Evolutionary conservation across 2,113 vertebrate genomes (phyloP).

Genomic region (Malurus melanocephalus): DNA sequence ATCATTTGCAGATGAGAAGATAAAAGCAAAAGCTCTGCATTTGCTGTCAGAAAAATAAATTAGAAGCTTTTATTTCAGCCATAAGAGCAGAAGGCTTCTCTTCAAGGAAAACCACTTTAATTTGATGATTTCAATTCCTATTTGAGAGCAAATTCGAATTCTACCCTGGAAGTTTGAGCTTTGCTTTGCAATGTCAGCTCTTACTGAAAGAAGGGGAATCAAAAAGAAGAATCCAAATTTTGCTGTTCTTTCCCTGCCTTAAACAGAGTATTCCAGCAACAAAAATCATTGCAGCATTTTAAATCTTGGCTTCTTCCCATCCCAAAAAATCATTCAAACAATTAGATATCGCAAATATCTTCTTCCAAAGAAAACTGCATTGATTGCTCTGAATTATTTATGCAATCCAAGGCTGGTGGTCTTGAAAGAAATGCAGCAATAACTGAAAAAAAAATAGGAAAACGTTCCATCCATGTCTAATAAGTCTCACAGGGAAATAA

Average conservation of each 20-base stretch:
- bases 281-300: not conserved
- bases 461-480: not conserved
- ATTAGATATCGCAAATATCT: not conserved
- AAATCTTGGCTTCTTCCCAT: not conserved
- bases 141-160: not conserved
- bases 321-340: not conserved
- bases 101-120: not conserved
- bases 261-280: not conserved
- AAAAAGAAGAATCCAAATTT: not conserved
- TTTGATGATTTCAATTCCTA: not conserved
- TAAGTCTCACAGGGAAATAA: not conserved
- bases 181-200: not conserved
- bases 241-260: not conserved
- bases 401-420: not conserved
- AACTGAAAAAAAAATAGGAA: not conserved
- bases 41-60: not conserved
- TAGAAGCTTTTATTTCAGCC: not conserved
- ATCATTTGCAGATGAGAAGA: not conserved
- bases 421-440: not conserved
- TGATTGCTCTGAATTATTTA: not conserved
- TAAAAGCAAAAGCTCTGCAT: not conserved
- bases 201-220: not conserved
- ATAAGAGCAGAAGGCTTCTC: not conserved
- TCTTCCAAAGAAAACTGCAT: not conserved
- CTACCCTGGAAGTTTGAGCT: not conserved